Conservation (phyloP, 1,140 invertebrate species). For the Drosophila persimilis region DNA sequence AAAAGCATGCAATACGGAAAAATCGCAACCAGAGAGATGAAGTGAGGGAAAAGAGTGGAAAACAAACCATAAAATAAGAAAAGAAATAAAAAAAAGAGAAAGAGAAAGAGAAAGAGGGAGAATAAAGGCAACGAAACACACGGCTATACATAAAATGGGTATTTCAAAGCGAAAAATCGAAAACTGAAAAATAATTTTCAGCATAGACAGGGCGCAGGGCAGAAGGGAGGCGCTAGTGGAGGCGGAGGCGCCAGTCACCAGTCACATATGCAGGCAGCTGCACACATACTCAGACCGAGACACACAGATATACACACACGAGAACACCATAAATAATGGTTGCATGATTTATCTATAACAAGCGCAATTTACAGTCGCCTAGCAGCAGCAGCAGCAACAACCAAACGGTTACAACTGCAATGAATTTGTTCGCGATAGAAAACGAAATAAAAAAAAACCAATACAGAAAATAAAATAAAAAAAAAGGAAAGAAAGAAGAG, state of each 20-base stretch:
- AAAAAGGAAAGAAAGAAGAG: background rate
- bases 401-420: slow-evolving; percentile 75
- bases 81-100: slow-evolving; percentile 7
- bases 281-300: slow-evolving; percentile 63
- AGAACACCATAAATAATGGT: slow-evolving; percentile 82
- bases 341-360: slow-evolving; percentile 83
- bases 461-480: background rate
- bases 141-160: slow-evolving; percentile 70
- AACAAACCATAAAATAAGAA: slow-evolving; percentile 54
- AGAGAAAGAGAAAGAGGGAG: slow-evolving; percentile 6
- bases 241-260: slow-evolving; percentile 21
- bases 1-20: slow-evolving; percentile 78
- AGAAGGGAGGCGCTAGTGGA: background rate
- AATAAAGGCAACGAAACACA: slow-evolving; percentile 58
- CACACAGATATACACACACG: slow-evolving; percentile 42
- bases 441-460: slow-evolving; percentile 61
- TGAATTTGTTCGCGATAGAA: slow-evolving; percentile 76
- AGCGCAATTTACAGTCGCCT: slow-evolving; percentile 81
- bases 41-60: slow-evolving; percentile 23
- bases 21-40: slow-evolving; percentile 53
- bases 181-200: slow-evolving; percentile 81
- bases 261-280: slow-evolving; percentile 72
- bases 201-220: slow-evolving; percentile 40
- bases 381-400: slow-evolving; percentile 63
- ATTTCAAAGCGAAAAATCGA: slow-evolving; percentile 81